Conservation (phyloP, 2,888 invertebrate species). For the Eilema caniola region DNA sequence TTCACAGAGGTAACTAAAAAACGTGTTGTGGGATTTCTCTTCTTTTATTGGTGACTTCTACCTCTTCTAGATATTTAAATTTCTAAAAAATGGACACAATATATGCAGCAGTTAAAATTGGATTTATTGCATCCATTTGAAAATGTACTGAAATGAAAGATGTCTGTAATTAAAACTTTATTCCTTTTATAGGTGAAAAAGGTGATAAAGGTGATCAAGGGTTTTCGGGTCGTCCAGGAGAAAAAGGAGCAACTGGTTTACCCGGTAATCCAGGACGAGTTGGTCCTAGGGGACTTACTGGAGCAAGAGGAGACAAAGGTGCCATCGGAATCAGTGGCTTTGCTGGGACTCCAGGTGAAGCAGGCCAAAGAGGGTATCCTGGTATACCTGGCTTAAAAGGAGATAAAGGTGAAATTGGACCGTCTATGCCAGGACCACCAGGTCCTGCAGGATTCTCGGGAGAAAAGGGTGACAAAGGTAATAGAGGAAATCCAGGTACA, state of each 20-base stretch:
- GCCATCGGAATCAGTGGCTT: constrained; percentile 92
- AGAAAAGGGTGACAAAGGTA: constrained; percentile 90
- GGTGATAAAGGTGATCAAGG: constrained; percentile 88
- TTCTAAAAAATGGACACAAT: too few species aligned
- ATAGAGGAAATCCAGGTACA: constrained; percentile 91
- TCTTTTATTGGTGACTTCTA: too few species aligned
- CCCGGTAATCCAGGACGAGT: constrained; percentile 86
- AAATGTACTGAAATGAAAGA: too few species aligned
- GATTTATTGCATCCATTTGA: too few species aligned
- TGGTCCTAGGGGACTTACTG: constrained; percentile 92
- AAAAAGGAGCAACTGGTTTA: constrained; percentile 77
- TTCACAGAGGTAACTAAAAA: too few species aligned
- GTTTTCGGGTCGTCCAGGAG: constrained; percentile 67
- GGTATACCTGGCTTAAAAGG: constrained; percentile 88
- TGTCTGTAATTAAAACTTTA: not conserved
- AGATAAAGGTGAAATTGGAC: constrained; percentile 90
- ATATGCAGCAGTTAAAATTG: too few species aligned
- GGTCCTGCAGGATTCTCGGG: constrained; percentile 90
- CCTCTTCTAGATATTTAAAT: too few species aligned
- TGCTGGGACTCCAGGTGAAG: constrained; percentile 90
- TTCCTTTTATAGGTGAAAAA: constrained; percentile 77
- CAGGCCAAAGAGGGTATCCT: constrained; percentile 88
- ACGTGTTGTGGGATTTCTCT: too few species aligned
- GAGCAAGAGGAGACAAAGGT: constrained; percentile 94
- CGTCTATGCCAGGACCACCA: constrained; percentile 89